A percentile compares a stretch with the other conserved stretches of the same genome.
Conservation (phyloP, 2,113 vertebrate genomes). For the Trematocara stigmaticum region DNA sequence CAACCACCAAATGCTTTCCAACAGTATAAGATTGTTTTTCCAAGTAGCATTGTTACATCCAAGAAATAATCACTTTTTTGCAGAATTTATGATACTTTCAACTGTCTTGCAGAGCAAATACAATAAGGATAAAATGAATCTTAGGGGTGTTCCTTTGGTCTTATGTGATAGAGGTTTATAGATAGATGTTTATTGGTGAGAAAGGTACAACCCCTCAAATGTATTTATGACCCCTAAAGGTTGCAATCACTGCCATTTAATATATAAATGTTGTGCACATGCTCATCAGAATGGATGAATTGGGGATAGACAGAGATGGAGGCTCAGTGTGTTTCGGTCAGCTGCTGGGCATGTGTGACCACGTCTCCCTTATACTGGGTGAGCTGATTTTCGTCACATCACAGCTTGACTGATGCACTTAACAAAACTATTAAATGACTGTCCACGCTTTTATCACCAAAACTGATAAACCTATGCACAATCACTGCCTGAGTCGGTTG, state of each 20-base stretch:
- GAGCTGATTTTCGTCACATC: background rate
- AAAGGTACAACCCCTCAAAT: background rate
- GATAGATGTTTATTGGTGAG: background rate
- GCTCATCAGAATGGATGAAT: constrained; percentile 76
- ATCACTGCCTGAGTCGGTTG: background rate
- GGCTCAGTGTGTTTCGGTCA: constrained; percentile 84
- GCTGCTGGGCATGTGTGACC: constrained; percentile 90
- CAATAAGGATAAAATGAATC: background rate
- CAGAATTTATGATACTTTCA: background rate
- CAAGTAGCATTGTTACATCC: background rate
- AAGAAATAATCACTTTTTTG: background rate
- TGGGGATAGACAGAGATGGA: constrained; percentile 69
- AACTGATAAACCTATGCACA: background rate
- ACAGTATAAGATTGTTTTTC: background rate
- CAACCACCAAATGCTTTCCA: background rate
- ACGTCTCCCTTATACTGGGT: constrained; percentile 85
- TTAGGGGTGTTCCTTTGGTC: background rate
- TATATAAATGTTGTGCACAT: background rate
- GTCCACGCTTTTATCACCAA: background rate
- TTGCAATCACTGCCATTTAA: background rate
- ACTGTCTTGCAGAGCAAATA: background rate
- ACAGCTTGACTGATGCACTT: background rate
- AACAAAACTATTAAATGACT: background rate
- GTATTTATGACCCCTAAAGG: background rate
- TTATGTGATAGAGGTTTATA: background rate